Percentiles rank a stretch among this genome's conserved stretches.
Evolutionary conservation across 92 coral and sea anemone species (phyloP).

Genomic region (Scolanthus callimorphus): DNA sequence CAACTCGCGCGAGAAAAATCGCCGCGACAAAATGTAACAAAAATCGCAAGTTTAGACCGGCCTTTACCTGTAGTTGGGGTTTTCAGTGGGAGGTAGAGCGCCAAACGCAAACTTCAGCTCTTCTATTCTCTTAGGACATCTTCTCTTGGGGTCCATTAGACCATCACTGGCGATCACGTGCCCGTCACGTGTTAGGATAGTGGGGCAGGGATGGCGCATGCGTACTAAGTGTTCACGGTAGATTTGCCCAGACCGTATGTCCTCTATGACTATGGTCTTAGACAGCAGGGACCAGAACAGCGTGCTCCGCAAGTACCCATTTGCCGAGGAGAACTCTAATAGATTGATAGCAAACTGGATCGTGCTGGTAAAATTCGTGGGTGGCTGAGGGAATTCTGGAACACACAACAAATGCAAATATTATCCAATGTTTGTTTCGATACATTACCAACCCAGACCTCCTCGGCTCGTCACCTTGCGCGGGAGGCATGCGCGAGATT

Average conservation of each 20-base stretch:
- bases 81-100: conserved; percentile 57
- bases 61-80: conserved; percentile 15
- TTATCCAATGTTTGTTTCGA: too few species aligned
- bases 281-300: conserved; percentile 72
- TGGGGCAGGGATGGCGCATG: conserved; percentile 71
- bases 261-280: conserved; percentile 69
- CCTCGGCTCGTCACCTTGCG: too few species aligned
- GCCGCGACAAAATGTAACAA: too few species aligned
- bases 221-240: conserved; percentile 75
- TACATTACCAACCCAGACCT: too few species aligned
- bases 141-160: conserved; percentile 73
- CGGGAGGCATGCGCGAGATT: too few species aligned
- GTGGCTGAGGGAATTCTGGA: conserved; percentile 64
- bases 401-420: not conserved
- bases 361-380: conserved; percentile 48
- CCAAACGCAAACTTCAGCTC: conserved; percentile 66
- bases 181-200: conserved; percentile 77
- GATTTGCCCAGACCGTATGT: conserved; percentile 73
- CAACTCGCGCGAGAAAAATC: too few species aligned
- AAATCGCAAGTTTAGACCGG: too few species aligned
- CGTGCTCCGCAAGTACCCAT: conserved; percentile 62
- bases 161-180: conserved; percentile 86
- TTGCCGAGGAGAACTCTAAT: conserved; percentile 63
- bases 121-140: conserved; percentile 52
- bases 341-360: conserved; percentile 84